Evolutionary conservation across 2,113 vertebrate genomes (phyloP).

Genomic region (Pollachius pollachius): DNA sequence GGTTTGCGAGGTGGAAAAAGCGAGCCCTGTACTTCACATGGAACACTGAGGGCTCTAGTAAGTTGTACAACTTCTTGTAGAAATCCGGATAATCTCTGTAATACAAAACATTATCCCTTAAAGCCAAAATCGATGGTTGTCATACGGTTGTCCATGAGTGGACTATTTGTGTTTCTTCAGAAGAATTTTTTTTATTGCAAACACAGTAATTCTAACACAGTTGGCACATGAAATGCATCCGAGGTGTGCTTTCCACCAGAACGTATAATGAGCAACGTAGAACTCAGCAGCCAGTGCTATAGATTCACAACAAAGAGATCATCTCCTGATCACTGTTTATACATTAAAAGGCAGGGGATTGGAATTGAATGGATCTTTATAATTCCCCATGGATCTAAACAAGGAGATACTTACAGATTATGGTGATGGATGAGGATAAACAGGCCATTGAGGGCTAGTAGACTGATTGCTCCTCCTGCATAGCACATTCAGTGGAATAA

Average conservation of each 20-base stretch:
- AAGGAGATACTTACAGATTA: constrained; percentile 86
- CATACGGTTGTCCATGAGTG: background rate
- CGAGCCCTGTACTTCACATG: constrained; percentile 91
- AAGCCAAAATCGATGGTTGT: too few species aligned
- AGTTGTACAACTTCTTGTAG: constrained; percentile 90
- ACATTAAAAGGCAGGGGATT: too few species aligned
- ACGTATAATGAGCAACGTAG: too few species aligned
- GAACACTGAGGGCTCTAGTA: constrained; percentile 88
- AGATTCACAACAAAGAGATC: too few species aligned
- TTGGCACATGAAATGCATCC: too few species aligned
- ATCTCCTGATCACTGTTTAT: too few species aligned
- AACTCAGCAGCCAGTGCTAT: too few species aligned
- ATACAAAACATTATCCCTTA: background rate
- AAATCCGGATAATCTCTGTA: constrained; percentile 94
- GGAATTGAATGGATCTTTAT: too few species aligned
- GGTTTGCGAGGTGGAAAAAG: constrained; percentile 87
- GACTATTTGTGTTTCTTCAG: background rate
- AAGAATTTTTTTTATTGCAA: too few species aligned
- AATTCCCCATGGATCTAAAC: too few species aligned
- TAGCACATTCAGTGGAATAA: constrained; percentile 25
- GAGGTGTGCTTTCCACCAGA: too few species aligned
- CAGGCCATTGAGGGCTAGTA: constrained; percentile 91
- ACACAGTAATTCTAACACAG: too few species aligned
- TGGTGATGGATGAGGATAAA: constrained; percentile 94
- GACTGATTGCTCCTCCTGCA: constrained; percentile 91